phyloP scores from a whole-genome alignment of 2,888 invertebrate genomes.

The Rhagonycha lutea region DNA sequence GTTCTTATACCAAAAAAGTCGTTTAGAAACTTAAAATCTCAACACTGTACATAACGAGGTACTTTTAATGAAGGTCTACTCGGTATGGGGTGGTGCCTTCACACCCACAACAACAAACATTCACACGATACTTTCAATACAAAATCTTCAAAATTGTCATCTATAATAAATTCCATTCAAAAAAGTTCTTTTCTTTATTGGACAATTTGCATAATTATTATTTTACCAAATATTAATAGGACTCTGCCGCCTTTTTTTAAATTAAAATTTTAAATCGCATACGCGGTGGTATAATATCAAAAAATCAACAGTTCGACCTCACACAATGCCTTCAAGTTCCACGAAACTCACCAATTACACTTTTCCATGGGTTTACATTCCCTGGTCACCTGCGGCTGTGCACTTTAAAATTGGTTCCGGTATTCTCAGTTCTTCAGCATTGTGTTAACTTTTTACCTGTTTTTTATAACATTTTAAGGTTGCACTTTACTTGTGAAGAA shows the following conservation, averaged over 20 bases:
- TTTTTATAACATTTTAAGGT: constrained; percentile 3
- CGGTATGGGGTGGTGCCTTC: not conserved
- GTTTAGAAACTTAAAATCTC: not conserved
- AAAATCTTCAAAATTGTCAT: not conserved
- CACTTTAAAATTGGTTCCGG: constrained; percentile 23
- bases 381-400: not conserved
- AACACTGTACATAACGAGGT: not conserved
- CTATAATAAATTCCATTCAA: not conserved
- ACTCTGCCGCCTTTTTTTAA: not conserved
- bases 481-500: not conserved
- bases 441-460: constrained; percentile 15
- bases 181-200: not conserved
- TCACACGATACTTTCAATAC: not conserved
- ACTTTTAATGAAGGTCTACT: not conserved
- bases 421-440: constrained; percentile 8
- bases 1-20: not conserved
- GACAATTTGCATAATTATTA: not conserved
- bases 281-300: not conserved
- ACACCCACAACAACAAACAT: not conserved
- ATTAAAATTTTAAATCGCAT: not conserved
- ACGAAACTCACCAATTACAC: constrained; percentile 19
- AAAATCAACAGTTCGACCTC: constrained; percentile 11
- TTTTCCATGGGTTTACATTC: constrained; percentile 18
- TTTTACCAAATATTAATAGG: not conserved
- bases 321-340: constrained; percentile 11